Conservation (phyloP, 1,140 invertebrate species). For the Pentalonia nigronervosa region DNA sequence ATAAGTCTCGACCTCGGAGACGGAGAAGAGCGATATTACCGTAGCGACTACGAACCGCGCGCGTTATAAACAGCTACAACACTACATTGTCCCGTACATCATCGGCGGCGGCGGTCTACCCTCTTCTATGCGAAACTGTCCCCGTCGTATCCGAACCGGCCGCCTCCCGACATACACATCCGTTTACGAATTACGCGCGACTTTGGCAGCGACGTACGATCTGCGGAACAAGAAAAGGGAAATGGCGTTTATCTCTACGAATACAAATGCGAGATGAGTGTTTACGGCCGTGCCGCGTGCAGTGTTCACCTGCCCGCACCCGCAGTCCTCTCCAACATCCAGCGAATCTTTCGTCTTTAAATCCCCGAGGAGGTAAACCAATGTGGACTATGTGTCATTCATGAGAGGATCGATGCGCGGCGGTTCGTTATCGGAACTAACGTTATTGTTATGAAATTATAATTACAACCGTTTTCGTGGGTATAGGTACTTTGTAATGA, state of each 20-base stretch:
- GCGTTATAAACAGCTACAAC: too few relatives aligned
- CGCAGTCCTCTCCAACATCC: too few relatives aligned
- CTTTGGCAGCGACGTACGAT: neutral
- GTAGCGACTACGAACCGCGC: too few relatives aligned
- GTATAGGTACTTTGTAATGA: neutral
- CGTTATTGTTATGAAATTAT: neutral
- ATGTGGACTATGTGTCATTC: constrained; percentile 13
- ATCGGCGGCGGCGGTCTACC: too few relatives aligned
- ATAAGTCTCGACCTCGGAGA: too few relatives aligned
- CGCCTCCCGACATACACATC: too few relatives aligned
- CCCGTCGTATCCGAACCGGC: too few relatives aligned
- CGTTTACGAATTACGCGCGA: constrained; percentile 7
- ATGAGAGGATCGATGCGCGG: constrained; percentile 11
- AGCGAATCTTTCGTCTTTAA: neutral
- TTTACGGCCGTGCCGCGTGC: neutral
- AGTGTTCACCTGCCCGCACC: neutral
- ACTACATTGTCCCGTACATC: too few relatives aligned
- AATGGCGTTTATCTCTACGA: constrained; percentile 4
- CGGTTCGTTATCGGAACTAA: neutral
- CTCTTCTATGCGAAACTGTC: too few relatives aligned
- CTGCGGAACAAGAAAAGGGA: neutral
- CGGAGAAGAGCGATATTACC: too few relatives aligned
- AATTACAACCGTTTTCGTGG: neutral
- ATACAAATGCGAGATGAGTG: constrained; percentile 36
- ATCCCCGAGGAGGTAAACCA: neutral